These are phyloP conservation scores for Melanotaenia parkinsoni DNA, from an alignment of 2,797 vertebrate species.

Conservation along the genomic window DNA sequence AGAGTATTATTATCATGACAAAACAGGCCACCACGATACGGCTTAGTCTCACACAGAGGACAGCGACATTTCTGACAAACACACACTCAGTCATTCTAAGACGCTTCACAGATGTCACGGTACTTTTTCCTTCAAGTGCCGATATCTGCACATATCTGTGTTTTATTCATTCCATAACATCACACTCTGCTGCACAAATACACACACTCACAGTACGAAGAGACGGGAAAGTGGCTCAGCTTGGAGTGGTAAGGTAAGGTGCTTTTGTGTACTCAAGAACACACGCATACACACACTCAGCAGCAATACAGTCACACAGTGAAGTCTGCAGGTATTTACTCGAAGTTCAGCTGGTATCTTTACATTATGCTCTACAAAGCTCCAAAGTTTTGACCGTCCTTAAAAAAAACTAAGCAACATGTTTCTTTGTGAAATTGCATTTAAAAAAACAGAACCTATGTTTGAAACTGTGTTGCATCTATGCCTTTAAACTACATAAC, in stretches of 20 bases:
- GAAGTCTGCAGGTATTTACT: slow-evolving; percentile 58
- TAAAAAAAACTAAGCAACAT: slow-evolving; percentile 14
- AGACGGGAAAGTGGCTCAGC: slow-evolving; percentile 64
- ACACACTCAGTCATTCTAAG: slow-evolving; percentile 63
- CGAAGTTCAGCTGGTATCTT: slow-evolving; percentile 35
- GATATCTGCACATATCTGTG: slow-evolving; percentile 55
- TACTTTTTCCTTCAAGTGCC: slow-evolving; percentile 58
- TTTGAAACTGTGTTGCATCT: slow-evolving; percentile 2
- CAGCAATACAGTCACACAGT: slow-evolving; percentile 48
- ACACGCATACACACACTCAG: slow-evolving; percentile 42
- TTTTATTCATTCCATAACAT: slow-evolving; percentile 50
- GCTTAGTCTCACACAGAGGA: slow-evolving; percentile 75
- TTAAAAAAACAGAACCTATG: neutral
- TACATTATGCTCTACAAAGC: neutral
- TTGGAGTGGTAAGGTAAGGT: slow-evolving; percentile 39
- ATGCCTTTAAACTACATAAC: slow-evolving; percentile 1
- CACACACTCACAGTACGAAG: slow-evolving; percentile 40
- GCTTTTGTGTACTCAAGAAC: slow-evolving; percentile 36
- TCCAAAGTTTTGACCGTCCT: neutral
- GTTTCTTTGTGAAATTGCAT: neutral
- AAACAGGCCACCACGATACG: slow-evolving; percentile 38
- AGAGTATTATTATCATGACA: slow-evolving; percentile 39
- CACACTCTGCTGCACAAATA: slow-evolving; percentile 34
- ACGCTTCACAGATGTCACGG: slow-evolving; percentile 51
- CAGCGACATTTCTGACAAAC: slow-evolving; percentile 62